Percentiles rank a stretch among this genome's conserved stretches.
phyloP scores from a whole-genome alignment of 1,140 invertebrate genomes.

The Camponotus vicinus region DNA sequence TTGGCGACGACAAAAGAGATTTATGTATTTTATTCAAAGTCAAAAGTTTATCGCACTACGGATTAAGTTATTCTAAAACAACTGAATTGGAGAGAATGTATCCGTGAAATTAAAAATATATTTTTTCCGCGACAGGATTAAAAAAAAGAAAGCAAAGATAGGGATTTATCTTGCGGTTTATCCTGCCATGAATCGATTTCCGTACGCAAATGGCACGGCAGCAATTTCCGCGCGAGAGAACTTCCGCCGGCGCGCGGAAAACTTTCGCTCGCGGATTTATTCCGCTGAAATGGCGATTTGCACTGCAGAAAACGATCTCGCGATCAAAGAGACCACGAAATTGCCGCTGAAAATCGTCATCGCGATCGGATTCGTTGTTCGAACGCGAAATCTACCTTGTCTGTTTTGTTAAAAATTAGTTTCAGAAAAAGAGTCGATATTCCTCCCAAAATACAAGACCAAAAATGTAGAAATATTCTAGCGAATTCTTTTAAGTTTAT shows the following conservation, averaged over 20 bases:
- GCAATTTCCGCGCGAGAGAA: slow-evolving; percentile 54
- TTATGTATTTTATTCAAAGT: not conserved
- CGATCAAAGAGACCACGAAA: slow-evolving; percentile 10
- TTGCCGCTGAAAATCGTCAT: slow-evolving; percentile 8
- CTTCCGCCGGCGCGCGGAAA: slow-evolving; percentile 4
- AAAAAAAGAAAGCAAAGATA: not conserved
- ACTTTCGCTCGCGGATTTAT: slow-evolving; percentile 35
- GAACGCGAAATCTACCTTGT: not conserved
- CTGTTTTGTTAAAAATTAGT: slow-evolving; percentile 6
- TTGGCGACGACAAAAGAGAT: not conserved
- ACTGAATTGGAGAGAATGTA: not conserved
- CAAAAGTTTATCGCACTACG: not conserved
- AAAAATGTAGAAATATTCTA: not conserved
- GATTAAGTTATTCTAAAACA: not conserved
- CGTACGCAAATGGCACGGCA: slow-evolving; percentile 36
- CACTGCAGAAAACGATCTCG: not conserved
- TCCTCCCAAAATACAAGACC: not conserved
- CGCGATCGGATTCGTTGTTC: not conserved
- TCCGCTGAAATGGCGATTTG: slow-evolving; percentile 36
- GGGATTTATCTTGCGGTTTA: slow-evolving; percentile 34
- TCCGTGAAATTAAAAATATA: slow-evolving; percentile 37
- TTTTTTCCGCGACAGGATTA: not conserved
- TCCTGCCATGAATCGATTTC: slow-evolving; percentile 56
- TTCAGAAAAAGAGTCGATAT: not conserved
- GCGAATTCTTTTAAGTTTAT: not conserved